Percentiles rank a stretch among this genome's conserved stretches.
These are phyloP conservation scores for Ennomos quercinarius DNA, from an alignment of 2,888 invertebrate species.

Conservation along the genomic window DNA sequence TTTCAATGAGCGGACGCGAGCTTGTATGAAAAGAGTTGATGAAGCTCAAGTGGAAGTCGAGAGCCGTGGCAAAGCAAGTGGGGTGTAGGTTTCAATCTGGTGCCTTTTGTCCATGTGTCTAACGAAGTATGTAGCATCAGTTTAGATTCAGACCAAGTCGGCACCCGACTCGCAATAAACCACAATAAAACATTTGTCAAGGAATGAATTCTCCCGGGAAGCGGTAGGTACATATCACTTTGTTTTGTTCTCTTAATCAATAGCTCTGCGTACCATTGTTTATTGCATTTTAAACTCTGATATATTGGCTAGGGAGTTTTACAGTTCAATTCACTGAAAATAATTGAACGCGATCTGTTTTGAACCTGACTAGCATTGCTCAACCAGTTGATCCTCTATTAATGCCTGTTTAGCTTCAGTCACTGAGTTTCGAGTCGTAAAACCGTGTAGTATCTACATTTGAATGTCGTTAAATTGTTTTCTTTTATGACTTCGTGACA, in stretches of 20 bases:
- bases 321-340: slow-evolving; percentile 7
- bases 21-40: slow-evolving; percentile 54
- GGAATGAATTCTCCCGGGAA: slow-evolving; percentile 32
- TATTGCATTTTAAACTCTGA: slow-evolving; percentile 22
- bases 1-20: slow-evolving; percentile 45
- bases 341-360: slow-evolving; percentile 9
- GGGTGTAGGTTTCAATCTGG: slow-evolving; percentile 35
- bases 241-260: slow-evolving; percentile 20
- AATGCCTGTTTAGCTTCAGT: slow-evolving; percentile 14
- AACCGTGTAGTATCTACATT: slow-evolving; percentile 15
- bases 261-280: slow-evolving; percentile 8
- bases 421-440: slow-evolving; percentile 17
- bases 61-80: slow-evolving; percentile 37
- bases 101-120: slow-evolving; percentile 32
- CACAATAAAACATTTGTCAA: slow-evolving; percentile 33
- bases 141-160: slow-evolving; percentile 8
- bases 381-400: slow-evolving; percentile 13
- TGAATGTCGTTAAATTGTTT: slow-evolving; percentile 22
- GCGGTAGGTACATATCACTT: slow-evolving; percentile 28
- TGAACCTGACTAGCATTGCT: slow-evolving; percentile 3
- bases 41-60: slow-evolving; percentile 48
- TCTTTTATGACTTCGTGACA: slow-evolving; percentile 20
- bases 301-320: slow-evolving; percentile 10
- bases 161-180: slow-evolving; percentile 40
- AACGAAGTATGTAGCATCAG: slow-evolving; percentile 24